A percentile compares a stretch with the other conserved stretches of the same genome.
phyloP scores from a whole-genome alignment of 2,113 vertebrate species.

The Philantomba maxwellii region DNA sequence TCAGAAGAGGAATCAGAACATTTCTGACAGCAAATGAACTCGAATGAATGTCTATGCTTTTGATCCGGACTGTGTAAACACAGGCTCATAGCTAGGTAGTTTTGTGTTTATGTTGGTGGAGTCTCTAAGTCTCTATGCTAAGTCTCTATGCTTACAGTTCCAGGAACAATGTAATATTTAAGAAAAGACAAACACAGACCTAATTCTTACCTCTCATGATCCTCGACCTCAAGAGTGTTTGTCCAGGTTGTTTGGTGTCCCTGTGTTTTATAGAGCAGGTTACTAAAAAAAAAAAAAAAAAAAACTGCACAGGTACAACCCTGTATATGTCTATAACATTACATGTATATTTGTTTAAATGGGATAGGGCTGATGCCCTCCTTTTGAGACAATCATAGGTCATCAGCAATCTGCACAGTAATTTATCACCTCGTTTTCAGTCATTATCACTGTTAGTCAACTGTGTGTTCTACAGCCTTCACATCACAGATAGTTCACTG shows the following conservation, averaged over 20 bases:
- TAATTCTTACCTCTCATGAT: constrained; percentile 41
- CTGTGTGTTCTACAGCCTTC: background rate
- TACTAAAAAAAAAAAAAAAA: background rate
- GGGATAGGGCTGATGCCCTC: background rate
- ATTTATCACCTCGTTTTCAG: constrained; percentile 56
- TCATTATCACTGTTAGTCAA: constrained; percentile 56
- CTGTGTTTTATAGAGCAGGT: constrained; percentile 24
- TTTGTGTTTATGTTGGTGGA: constrained; percentile 71
- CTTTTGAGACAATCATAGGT: constrained; percentile 35
- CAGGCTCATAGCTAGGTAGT: constrained; percentile 59
- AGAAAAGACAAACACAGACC: constrained; percentile 60
- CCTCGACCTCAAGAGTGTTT: constrained; percentile 46
- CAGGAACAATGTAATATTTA: constrained; percentile 63
- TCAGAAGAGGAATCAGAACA: constrained; percentile 2
- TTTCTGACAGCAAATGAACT: constrained; percentile 53
- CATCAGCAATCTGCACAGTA: constrained; percentile 30
- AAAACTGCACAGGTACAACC: background rate
- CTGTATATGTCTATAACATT: background rate
- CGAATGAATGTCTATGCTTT: constrained; percentile 43
- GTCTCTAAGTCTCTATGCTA: background rate
- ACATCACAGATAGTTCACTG: constrained; percentile 39
- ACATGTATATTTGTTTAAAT: background rate
- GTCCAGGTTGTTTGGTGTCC: constrained; percentile 1
- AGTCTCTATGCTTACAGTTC: constrained; percentile 35
- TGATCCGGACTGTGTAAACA: constrained; percentile 59